Evolutionary conservation across 2,888 invertebrate genomes (phyloP).

Genomic region (Brachyopa scutellaris): DNA sequence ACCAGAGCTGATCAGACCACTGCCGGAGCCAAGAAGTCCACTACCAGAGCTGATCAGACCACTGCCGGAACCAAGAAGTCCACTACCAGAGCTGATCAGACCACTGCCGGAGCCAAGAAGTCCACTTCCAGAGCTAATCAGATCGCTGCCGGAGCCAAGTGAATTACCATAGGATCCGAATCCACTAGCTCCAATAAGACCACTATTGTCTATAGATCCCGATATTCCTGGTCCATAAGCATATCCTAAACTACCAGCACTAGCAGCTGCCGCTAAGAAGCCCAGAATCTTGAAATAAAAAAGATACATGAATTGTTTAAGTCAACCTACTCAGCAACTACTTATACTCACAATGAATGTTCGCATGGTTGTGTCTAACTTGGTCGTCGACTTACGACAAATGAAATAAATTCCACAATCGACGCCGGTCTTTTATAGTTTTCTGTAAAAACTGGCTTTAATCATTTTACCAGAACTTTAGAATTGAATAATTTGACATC

Average conservation of each 20-base stretch:
- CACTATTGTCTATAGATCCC: not conserved
- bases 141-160: no score
- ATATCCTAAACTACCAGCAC: slow-evolving; percentile 17
- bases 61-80: not conserved
- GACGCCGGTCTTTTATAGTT: slow-evolving; percentile 50
- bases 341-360: slow-evolving; percentile 61
- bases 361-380: slow-evolving; percentile 53
- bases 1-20: not conserved
- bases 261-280: slow-evolving; percentile 12
- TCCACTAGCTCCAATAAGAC: not conserved
- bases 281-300: slow-evolving; percentile 6
- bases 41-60: not conserved
- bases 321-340: not conserved
- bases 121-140: not conserved
- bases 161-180: no score
- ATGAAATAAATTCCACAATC: slow-evolving; percentile 20
- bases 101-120: not conserved
- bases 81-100: not conserved
- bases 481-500: no score
- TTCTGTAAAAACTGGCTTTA: no score
- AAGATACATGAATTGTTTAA: no score
- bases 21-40: not conserved
- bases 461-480: no score
- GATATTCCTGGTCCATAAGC: slow-evolving; percentile 24
- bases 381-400: slow-evolving; percentile 31